Conservation (phyloP, 2,888 invertebrate genomes). For the Neria commutata region DNA sequence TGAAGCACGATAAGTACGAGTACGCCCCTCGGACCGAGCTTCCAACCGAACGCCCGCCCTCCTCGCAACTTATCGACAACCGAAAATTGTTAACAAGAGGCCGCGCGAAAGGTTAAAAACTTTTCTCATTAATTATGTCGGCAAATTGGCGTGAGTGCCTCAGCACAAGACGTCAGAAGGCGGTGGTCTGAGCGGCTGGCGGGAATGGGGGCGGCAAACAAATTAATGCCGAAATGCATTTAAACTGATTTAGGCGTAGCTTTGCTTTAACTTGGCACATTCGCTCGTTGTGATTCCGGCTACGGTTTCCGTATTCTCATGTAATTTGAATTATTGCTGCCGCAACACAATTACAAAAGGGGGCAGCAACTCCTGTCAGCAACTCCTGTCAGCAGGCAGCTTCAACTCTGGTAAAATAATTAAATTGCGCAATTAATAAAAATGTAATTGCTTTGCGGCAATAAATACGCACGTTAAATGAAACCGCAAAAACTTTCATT, state of each 20-base stretch:
- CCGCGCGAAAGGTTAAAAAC: constrained; percentile 1
- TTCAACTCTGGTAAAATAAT: background rate
- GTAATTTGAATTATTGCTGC: background rate
- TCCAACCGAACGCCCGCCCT: background rate
- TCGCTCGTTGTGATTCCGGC: too few species aligned
- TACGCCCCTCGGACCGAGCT: background rate
- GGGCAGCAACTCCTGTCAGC: too few species aligned
- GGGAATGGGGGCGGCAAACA: too few species aligned
- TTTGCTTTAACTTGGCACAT: too few species aligned
- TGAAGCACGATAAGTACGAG: background rate
- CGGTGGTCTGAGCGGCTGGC: too few species aligned
- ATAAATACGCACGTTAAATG: too few species aligned
- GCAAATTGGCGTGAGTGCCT: too few species aligned
- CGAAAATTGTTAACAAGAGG: background rate
- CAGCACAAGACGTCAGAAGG: too few species aligned
- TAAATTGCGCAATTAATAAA: background rate
- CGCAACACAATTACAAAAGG: background rate
- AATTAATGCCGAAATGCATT: too few species aligned
- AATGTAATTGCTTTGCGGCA: background rate
- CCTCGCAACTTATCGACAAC: background rate
- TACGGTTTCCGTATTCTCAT: background rate
- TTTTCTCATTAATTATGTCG: constrained; percentile 2
- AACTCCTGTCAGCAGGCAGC: too few species aligned
- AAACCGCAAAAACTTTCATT: background rate
- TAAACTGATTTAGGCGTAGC: too few species aligned